A percentile compares a stretch with the other conserved stretches of the same genome.
Conservation (phyloP, 2,888 invertebrate species). For the Tribolium freemani region DNA sequence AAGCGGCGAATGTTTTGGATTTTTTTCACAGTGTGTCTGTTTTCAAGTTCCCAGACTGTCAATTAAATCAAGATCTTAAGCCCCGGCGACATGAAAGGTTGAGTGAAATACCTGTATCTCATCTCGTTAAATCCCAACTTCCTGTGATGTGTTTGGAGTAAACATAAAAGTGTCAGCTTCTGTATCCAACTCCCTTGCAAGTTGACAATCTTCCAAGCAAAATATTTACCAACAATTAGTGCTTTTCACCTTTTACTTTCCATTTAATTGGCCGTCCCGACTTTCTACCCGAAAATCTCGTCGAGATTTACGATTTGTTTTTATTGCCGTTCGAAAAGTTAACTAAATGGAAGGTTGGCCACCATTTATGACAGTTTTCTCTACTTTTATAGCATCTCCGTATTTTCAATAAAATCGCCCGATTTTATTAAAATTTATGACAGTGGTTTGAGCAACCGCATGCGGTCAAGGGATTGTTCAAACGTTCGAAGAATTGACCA, state of each 20-base stretch:
- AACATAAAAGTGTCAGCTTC: slow-evolving; percentile 30
- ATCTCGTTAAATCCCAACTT: slow-evolving; percentile 31
- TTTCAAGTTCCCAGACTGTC: not conserved
- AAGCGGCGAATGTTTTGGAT: too few relatives aligned
- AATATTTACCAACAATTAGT: slow-evolving; percentile 33
- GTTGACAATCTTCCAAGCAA: slow-evolving; percentile 30
- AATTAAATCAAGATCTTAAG: not conserved
- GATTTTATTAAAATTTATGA: slow-evolving; percentile 58
- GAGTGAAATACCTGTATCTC: slow-evolving; percentile 23
- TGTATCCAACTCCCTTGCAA: slow-evolving; percentile 12
- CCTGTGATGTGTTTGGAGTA: slow-evolving; percentile 37
- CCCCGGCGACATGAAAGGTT: not conserved
- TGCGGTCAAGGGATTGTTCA: slow-evolving; percentile 52
- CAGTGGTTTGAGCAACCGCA: slow-evolving; percentile 50
- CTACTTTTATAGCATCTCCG: slow-evolving; percentile 46
- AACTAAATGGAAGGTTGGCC: slow-evolving; percentile 49
- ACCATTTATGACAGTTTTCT: slow-evolving; percentile 56
- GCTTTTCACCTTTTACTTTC: slow-evolving; percentile 11
- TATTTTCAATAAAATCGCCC: slow-evolving; percentile 50
- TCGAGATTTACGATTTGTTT: slow-evolving; percentile 57
- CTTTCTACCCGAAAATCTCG: slow-evolving; percentile 29
- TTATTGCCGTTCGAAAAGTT: slow-evolving; percentile 52
- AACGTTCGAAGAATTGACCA: slow-evolving; percentile 36
- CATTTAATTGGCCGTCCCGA: not conserved
- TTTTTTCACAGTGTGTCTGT: not conserved